Evolutionary conservation across 2,113 vertebrate genomes (phyloP).

Genomic region (Lepidothrix coronata): DNA sequence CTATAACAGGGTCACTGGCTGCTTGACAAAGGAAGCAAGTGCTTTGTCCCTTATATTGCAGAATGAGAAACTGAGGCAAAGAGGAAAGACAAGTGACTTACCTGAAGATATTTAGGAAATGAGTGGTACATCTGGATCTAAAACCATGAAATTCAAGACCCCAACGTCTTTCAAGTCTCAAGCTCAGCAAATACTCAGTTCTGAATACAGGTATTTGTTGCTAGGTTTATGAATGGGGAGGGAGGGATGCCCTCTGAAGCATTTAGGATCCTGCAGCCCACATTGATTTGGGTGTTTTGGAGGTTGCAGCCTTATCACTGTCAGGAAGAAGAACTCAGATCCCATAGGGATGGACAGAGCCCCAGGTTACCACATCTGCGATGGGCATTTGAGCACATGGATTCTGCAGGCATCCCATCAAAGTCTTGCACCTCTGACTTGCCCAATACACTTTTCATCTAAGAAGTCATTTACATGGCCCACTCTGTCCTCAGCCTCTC

Average conservation of each 20-base stretch:
- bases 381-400: fast-evolving
- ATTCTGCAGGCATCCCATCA: background rate
- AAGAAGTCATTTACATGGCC: background rate
- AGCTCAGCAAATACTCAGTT: background rate
- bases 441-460: background rate
- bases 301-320: background rate
- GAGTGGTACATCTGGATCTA: background rate
- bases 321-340: background rate
- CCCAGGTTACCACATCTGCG: background rate
- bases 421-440: background rate
- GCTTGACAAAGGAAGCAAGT: background rate
- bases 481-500: background rate
- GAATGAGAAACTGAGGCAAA: background rate
- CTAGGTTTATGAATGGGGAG: background rate
- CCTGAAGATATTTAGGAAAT: background rate
- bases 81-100: background rate
- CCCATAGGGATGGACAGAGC: background rate
- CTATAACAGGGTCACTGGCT: background rate
- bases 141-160: background rate
- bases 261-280: background rate
- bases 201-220: background rate
- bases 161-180: background rate
- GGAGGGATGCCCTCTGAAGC: background rate
- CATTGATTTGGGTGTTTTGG: background rate
- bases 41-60: background rate